Evolutionary conservation across 2,888 invertebrate genomes (phyloP), one percentile per base, ranked within the genome.

Genomic region (Coelinius sp.): DNA sequence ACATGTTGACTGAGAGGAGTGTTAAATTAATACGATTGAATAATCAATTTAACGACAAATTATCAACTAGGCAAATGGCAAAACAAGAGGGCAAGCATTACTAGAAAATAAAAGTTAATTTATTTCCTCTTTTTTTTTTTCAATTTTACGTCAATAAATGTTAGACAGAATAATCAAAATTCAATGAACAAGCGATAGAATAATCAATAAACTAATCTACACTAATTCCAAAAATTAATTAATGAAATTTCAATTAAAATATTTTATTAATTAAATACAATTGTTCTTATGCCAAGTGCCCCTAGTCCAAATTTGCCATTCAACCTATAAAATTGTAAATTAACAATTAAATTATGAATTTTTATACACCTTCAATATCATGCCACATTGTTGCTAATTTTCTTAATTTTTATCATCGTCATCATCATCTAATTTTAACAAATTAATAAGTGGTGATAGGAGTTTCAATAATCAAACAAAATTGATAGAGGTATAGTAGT

Each of bases 401-500:
- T 46, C n/a, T 52, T 64, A 49, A 59, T 41, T 69, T 14, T 44
- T 35, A 38, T 69, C 49, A 5, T 8, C 46, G 20, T 68, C 7
- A 38, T 24, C 20, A 46, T 25, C 44, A 59, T 27, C 31, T 65
- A 27, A 62, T 38, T 68, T 67, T 70, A 68, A 17, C 17, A 67
- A 76, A 73, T 75, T 77, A 70, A 74, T 66, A 74, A 68, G 46
- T 69, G 79, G 76, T 84, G 75, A 20, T 12, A 82, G 83, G 81
- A 80, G 78, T 79, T 82, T 80, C 75, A 83, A 83, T 84, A 83
- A 86, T 84, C 76, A 82, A 81, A 85, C 82, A 86, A 87, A 84
- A 85, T 84, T 82, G 78, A 74, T 80, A 84, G 80, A 81, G 79
- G 75, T 82, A 84, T 82, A 84, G 85, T 86, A 85, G 82, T 86